Percentiles rank a stretch among this genome's conserved stretches.
Conservation (phyloP, 2,113 vertebrate genomes). For the Elaphurus davidianus region DNA sequence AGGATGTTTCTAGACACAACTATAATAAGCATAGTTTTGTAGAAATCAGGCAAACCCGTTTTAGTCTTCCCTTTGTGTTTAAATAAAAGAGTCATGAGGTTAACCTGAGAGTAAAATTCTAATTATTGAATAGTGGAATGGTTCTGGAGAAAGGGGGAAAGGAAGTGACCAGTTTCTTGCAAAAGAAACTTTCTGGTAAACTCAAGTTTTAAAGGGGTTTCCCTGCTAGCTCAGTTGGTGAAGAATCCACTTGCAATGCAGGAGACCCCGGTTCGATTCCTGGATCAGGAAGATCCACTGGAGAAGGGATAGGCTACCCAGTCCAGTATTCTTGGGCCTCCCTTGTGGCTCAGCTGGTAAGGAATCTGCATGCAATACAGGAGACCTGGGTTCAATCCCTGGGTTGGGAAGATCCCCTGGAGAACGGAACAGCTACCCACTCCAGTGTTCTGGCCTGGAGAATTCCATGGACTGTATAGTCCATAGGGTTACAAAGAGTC, state of each 20-base stretch:
- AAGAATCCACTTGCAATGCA: not conserved
- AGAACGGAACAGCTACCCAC: not conserved
- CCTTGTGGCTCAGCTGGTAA: not conserved
- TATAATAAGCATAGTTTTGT: not conserved
- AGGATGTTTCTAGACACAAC: not conserved
- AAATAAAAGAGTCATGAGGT: not conserved
- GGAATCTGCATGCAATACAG: fast-evolving
- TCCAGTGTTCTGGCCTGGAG: not conserved
- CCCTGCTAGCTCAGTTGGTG: not conserved
- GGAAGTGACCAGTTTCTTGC: not conserved
- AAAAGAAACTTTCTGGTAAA: not conserved
- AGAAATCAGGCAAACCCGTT: not conserved
- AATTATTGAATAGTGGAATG: not conserved
- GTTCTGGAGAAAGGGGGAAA: not conserved
- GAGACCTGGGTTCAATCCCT: not conserved
- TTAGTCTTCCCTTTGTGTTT: not conserved
- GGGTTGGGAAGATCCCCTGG: not conserved
- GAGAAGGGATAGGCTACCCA: not conserved
- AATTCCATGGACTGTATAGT: not conserved
- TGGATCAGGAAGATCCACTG: not conserved
- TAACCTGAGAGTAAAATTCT: not conserved
- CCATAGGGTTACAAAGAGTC: not conserved
- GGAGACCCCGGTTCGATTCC: not conserved
- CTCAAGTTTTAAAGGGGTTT: not conserved
- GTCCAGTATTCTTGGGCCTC: not conserved